Conservation (phyloP, 1,140 invertebrate species). For the Dryas iulia region DNA sequence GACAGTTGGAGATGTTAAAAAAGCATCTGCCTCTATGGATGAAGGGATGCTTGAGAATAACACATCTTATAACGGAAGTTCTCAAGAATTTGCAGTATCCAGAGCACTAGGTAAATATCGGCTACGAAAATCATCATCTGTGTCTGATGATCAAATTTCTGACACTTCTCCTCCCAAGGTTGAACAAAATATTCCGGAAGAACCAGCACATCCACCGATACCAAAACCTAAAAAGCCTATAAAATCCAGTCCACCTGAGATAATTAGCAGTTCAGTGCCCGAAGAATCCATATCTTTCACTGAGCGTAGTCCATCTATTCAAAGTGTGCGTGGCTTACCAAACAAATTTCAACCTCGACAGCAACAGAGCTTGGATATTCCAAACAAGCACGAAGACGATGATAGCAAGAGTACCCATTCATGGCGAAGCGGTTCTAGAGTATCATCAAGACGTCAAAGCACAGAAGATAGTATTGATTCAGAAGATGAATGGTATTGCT, state of each 20-base stretch:
- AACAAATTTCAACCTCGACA: conserved; percentile 84
- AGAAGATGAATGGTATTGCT: conserved; percentile 96
- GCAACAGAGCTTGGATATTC: conserved; percentile 91
- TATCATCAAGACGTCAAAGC: conserved; percentile 93
- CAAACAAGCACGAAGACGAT: conserved; percentile 88
- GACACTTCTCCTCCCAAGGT: conserved; percentile 76
- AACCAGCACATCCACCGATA: conserved; percentile 42
- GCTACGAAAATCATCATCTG: conserved; percentile 86
- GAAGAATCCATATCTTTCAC: conserved; percentile 75
- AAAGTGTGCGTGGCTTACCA: conserved; percentile 80
- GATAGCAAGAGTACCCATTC: conserved; percentile 93
- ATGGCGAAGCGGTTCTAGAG: conserved; percentile 90
- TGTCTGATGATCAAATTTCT: conserved; percentile 83
- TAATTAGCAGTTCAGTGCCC: conserved; percentile 56
- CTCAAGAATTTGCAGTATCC: conserved; percentile 91
- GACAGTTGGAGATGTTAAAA: conserved; percentile 87
- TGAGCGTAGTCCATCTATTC: conserved; percentile 84
- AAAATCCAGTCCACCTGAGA: conserved; percentile 70
- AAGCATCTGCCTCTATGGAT: conserved; percentile 80
- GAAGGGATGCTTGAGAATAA: conserved; percentile 82
- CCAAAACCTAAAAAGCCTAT: conserved; percentile 58
- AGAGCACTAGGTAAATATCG: conserved; percentile 90
- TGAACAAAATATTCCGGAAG: conserved; percentile 70
- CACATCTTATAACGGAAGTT: conserved; percentile 71
- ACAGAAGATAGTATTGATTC: conserved; percentile 96